A percentile compares a stretch with the other conserved stretches of the same genome.
phyloP scores from a whole-genome alignment of 2,113 vertebrate genomes.

The Halcyon senegalensis region DNA sequence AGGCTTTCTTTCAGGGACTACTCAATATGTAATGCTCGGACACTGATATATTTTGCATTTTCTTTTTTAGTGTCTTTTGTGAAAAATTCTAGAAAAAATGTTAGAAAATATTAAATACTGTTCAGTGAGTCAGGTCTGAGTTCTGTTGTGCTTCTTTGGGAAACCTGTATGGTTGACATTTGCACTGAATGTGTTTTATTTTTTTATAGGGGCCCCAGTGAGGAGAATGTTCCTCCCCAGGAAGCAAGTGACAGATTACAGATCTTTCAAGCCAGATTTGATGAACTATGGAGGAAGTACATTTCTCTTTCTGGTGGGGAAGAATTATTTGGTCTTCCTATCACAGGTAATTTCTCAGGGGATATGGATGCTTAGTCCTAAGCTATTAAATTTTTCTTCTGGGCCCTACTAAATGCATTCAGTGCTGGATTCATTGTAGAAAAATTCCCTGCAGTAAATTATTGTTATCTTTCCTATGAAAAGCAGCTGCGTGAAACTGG shows the following conservation, averaged over 20 bases:
- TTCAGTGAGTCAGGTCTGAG: neutral
- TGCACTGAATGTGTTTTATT: neutral
- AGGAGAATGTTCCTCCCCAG: slow-evolving; percentile 72
- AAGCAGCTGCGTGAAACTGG: neutral
- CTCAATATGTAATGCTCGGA: neutral
- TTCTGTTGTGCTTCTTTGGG: neutral
- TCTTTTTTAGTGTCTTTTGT: neutral
- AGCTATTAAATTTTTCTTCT: neutral
- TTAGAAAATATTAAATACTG: neutral
- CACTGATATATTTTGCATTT: neutral
- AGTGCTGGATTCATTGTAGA: neutral
- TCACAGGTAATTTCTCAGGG: slow-evolving; percentile 72
- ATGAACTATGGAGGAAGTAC: slow-evolving; percentile 84
- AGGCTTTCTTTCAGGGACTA: neutral
- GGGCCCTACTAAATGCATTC: neutral
- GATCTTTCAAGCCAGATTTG: slow-evolving; percentile 81
- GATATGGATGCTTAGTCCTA: neutral
- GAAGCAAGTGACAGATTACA: slow-evolving; percentile 84
- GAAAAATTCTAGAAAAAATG: neutral
- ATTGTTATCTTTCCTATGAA: neutral
- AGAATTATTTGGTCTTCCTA: slow-evolving; percentile 82
- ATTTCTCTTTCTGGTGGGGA: slow-evolving; percentile 79
- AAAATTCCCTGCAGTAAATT: neutral
- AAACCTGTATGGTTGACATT: neutral
- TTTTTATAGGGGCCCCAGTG: slow-evolving; percentile 75